Percentiles rank a stretch among this genome's conserved stretches.
Evolutionary conservation across 2,797 vertebrate species (phyloP).

Genomic region (Trachurus trachurus): DNA sequence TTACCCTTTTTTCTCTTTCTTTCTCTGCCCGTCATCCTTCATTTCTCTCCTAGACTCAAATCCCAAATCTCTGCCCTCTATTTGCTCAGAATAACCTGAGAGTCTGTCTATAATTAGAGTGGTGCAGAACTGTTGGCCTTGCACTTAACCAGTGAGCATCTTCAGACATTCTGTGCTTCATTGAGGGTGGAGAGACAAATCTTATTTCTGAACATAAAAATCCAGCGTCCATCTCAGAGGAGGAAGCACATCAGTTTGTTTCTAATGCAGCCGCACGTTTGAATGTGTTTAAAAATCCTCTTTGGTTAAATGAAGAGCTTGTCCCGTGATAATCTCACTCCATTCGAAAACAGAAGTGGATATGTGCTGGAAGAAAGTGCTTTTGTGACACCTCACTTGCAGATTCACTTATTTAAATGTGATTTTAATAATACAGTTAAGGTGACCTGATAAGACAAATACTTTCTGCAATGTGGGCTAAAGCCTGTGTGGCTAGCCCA

Average conservation of each 20-base stretch:
- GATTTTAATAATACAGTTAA: slow-evolving; percentile 11
- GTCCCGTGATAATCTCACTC: not conserved
- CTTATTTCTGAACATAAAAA: not conserved
- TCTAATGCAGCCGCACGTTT: not conserved
- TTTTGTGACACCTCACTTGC: not conserved
- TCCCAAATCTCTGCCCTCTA: slow-evolving; percentile 18
- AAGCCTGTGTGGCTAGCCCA: slow-evolving; percentile 27
- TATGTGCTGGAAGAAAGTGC: not conserved
- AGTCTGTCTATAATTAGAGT: slow-evolving; percentile 18
- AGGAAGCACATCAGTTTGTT: slow-evolving; percentile 2
- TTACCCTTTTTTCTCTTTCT: not conserved
- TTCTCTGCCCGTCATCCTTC: slow-evolving; percentile 8
- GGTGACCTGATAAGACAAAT: slow-evolving; percentile 25
- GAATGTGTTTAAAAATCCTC: slow-evolving; percentile 4
- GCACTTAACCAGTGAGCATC: slow-evolving; percentile 6
- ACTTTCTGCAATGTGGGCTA: slow-evolving; percentile 17
- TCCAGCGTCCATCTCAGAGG: not conserved
- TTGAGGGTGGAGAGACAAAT: not conserved
- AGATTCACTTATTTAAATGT: slow-evolving; percentile 17
- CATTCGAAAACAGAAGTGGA: not conserved
- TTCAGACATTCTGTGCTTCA: slow-evolving; percentile 11
- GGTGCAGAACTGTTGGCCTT: slow-evolving; percentile 24
- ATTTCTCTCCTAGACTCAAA: slow-evolving; percentile 9
- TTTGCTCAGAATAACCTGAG: slow-evolving; percentile 35
- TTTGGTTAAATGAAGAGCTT: not conserved